Percentiles rank a stretch among this genome's conserved stretches.
Evolutionary conservation across 2,113 vertebrate species (phyloP).

Genomic region (Lonchura striata): DNA sequence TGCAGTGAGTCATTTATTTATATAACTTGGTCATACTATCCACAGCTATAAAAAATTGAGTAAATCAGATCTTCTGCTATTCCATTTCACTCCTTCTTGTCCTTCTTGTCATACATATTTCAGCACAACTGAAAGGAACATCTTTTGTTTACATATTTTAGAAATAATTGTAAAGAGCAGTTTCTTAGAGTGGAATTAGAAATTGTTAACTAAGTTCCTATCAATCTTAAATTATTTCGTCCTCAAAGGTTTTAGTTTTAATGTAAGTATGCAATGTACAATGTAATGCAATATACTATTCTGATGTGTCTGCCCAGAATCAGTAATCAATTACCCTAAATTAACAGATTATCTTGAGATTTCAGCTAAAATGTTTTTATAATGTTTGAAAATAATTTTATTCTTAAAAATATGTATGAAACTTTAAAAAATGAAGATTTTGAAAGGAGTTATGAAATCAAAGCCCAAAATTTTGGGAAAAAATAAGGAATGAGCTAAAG

Average conservation of each 20-base stretch:
- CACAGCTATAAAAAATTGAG: background rate
- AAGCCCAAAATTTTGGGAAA: background rate
- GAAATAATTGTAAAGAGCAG: background rate
- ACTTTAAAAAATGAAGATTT: background rate
- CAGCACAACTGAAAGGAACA: background rate
- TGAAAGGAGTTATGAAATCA: background rate
- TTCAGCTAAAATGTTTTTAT: background rate
- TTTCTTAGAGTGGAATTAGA: background rate
- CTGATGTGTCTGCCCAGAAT: background rate
- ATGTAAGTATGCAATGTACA: background rate
- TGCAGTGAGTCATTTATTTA: slow-evolving; percentile 11
- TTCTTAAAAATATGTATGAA: background rate
- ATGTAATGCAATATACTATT: background rate
- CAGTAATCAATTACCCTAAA: background rate
- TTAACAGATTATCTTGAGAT: background rate
- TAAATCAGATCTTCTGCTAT: background rate
- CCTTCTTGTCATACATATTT: background rate
- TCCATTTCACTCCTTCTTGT: background rate
- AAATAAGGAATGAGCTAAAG: background rate
- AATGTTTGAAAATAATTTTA: background rate
- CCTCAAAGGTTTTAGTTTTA: background rate
- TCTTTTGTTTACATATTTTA: background rate
- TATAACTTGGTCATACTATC: background rate
- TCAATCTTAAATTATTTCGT: background rate
- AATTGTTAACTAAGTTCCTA: background rate